Conservation (phyloP, 2,113 vertebrate species). For the Platysteira castanea region DNA sequence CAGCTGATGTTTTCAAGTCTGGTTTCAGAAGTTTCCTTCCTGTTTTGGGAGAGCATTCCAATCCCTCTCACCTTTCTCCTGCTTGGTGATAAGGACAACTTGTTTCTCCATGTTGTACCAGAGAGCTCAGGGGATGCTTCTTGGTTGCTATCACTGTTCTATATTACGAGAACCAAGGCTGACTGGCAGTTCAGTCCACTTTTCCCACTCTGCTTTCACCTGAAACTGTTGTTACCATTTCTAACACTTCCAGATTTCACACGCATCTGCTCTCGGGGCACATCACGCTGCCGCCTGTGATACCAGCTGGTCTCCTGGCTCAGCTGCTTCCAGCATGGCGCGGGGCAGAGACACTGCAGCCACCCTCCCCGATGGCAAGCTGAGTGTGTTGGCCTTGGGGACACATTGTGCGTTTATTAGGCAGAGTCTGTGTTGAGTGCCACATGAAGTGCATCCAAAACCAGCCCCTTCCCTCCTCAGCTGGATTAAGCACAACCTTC, state of each 20-base stretch:
- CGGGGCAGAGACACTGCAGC: not conserved
- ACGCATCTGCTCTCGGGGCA: not conserved
- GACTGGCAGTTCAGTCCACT: not conserved
- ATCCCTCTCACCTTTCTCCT: not conserved
- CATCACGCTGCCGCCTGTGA: not conserved
- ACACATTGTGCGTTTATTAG: not conserved
- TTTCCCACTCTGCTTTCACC: not conserved
- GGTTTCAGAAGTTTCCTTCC: not conserved
- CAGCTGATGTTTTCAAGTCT: not conserved
- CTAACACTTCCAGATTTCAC: not conserved
- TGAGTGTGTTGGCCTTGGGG: not conserved
- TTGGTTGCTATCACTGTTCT: not conserved
- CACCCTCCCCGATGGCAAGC: not conserved
- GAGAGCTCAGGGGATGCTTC: not conserved
- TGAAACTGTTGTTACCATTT: not conserved
- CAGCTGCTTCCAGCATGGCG: not conserved
- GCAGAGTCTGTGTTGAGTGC: not conserved
- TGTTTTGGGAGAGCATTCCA: not conserved
- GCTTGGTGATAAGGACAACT: not conserved
- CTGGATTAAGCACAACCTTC: not conserved
- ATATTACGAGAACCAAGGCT: not conserved
- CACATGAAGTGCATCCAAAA: not conserved
- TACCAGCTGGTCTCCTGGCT: not conserved
- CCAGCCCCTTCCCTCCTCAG: not conserved
- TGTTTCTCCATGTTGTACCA: rapidly evolving